Base-by-base conservation (phyloP, 2,888 invertebrate genomes). In the Melanostoma mellinum region DNA sequence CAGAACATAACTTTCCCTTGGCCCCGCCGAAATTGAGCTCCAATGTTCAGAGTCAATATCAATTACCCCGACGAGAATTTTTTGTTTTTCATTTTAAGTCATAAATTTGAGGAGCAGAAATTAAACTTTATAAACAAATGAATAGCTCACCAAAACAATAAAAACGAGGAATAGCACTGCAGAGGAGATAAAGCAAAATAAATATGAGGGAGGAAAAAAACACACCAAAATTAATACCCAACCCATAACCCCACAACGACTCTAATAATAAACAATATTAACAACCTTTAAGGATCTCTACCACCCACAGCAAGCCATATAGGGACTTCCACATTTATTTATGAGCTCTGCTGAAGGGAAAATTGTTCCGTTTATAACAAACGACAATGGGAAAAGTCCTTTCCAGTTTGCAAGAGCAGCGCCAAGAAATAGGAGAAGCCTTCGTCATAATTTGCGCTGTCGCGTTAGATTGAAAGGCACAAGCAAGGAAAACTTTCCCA, bases 361-460 rank as follows among this genome's bases (percentile, higher is more conserved):
- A 74, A 55, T 65, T 69, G 50, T 46, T 46, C 42, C 71, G 56
- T 58, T 58, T 71, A 44, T 61, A 80, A 75, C 56, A 71, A 65
- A 75, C 58, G 58, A 71, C 71, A 76, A 65, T 60, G 71, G 77
- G 44, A 81, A 77, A 58, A 76, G 72, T 77, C 76, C 72, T 81
- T 65, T 74, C 44, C 65, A 67, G 20, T 50, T 63, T 65, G 46
- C 58, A 63, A 52, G 40, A 52, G 44, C 55, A 52, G 53, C 20
- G 33, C 38, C 63, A 38, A 58, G 82, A 78, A 74, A 78, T 61
- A 75, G 65, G 52, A 84, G 63, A 60, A 60, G 74, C 69, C 84
- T 84, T 79, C 48, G 79, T 84, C 84, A 84, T 84, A 84, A 84
- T 75, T 84, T 74, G 79, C 65, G 65, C 75, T 84, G 79, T 84